Base-by-base conservation (phyloP, 2,797 vertebrate species). In the Sphenopsis melanotis region DNA sequence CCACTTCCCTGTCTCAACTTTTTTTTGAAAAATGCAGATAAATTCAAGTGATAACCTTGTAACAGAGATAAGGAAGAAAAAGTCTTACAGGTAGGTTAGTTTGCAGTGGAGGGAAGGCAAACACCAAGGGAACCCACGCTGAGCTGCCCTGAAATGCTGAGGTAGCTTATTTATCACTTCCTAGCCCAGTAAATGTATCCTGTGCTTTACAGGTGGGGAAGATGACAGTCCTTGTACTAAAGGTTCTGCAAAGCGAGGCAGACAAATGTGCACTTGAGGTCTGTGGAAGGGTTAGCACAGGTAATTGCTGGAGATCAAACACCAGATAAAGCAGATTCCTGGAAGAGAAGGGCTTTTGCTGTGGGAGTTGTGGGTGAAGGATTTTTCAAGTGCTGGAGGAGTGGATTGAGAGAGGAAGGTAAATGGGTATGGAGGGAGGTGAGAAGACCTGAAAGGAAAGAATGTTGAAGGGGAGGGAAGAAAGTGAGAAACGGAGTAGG, bases 401-500 rank as follows among this genome's bases (percentile, higher is more conserved):
- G 12, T 37, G 90, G 57, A 69, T 90, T 29, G 52, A 53, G 44
- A 80, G 47, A 84, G 74, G 74, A 86, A 63, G 30, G 57, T 86
- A 72, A 76, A 52, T 79, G 37, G 34, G 18, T 84, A 32, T 68
- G 70, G 74, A 90, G 89, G 87, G 56, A 81, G 64, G 26, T 84
- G 81, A 94, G 78, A 90, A 84, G 90, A 88, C 71, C 70, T 87
- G 77, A 95, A 94, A 94, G 91, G 74, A 94, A 95, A 86, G 64
- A 71, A 91, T 82, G 59, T 84, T 94, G 83, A 91, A 94, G 78
- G 26, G 66, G 66, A 82, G 70, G 68, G 80, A 88, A 94, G 91
- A 90, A 93, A 95, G 68, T 3, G 90, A 96, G 92, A 95, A 90
- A 94, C 92, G 68, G n/a, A 80, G 96, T 91, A 79, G 95, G 96